These are phyloP conservation scores for Neopipo cinnamomea DNA, from an alignment of 2,113 vertebrate species.

Conservation along the genomic window DNA sequence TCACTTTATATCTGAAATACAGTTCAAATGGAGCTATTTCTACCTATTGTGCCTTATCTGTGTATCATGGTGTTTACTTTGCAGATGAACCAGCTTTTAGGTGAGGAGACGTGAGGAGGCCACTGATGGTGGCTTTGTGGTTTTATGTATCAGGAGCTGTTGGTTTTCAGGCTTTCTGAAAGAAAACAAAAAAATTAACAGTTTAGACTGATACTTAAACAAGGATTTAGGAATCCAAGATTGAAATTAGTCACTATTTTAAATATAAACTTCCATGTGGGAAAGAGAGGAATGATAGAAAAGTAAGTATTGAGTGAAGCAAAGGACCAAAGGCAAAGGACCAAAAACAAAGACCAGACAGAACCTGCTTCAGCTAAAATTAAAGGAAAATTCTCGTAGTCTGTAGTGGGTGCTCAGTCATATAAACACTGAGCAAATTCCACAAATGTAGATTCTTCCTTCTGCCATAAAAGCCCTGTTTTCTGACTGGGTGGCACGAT, in stretches of 20 bases:
- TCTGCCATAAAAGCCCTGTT: neutral
- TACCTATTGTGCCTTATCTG: neutral
- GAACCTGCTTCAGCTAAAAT: neutral
- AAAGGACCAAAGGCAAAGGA: neutral
- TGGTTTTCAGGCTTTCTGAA: neutral
- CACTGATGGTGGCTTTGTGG: neutral
- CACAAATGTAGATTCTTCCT: neutral
- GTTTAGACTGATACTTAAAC: neutral
- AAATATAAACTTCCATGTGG: neutral
- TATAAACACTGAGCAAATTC: neutral
- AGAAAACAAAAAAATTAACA: neutral
- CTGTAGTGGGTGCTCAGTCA: neutral
- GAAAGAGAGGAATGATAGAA: neutral
- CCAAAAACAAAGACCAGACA: neutral
- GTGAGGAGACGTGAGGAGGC: neutral
- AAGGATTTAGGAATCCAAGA: neutral
- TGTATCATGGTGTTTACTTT: neutral
- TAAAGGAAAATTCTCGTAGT: neutral
- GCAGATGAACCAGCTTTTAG: neutral
- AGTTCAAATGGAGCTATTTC: neutral
- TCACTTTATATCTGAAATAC: neutral
- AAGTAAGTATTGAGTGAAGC: neutral
- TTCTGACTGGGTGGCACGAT: neutral
- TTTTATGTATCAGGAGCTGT: neutral
- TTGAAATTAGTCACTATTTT: neutral